Evolutionary conservation across 2,113 vertebrate genomes (phyloP).

Genomic region (Seriola dumerili): DNA sequence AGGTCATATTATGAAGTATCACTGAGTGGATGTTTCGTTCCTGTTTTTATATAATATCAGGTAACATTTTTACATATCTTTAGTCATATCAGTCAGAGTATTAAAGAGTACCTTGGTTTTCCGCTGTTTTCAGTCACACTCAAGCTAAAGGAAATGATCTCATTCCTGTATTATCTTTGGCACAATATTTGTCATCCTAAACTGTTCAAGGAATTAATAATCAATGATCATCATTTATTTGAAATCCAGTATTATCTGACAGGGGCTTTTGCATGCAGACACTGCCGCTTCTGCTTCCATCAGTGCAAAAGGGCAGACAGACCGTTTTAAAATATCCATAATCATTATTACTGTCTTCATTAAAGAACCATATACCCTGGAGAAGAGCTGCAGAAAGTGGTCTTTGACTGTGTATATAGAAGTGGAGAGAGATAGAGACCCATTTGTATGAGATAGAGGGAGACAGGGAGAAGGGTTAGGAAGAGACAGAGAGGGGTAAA

Average conservation of each 20-base stretch:
- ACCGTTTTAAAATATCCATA: conserved; percentile 78
- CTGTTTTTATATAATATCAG: neutral
- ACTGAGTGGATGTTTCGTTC: neutral
- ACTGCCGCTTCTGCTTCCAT: conserved; percentile 30
- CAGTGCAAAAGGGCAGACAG: conserved; percentile 55
- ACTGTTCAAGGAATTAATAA: conserved; percentile 47
- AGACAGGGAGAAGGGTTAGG: conserved; percentile 56
- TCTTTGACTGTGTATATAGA: conserved; percentile 73
- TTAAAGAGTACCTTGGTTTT: conserved; percentile 5
- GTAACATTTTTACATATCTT: neutral
- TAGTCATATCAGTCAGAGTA: neutral
- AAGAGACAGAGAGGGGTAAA: conserved; percentile 36
- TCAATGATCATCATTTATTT: conserved; percentile 39
- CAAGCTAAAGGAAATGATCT: neutral
- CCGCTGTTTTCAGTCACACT: neutral
- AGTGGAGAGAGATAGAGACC: conserved; percentile 64
- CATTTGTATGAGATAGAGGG: conserved; percentile 61
- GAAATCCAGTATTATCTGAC: conserved; percentile 20
- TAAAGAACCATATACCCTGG: conserved; percentile 81
- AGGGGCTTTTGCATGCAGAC: conserved; percentile 36
- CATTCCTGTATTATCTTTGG: conserved; percentile 29
- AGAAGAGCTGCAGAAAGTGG: conserved; percentile 74
- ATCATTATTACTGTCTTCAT: conserved; percentile 80
- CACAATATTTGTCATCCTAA: conserved; percentile 44
- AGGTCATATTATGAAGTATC: conserved; percentile 26